Evolutionary conservation across 2,113 vertebrate species (phyloP).

Genomic region (Eurystomus gularis): DNA sequence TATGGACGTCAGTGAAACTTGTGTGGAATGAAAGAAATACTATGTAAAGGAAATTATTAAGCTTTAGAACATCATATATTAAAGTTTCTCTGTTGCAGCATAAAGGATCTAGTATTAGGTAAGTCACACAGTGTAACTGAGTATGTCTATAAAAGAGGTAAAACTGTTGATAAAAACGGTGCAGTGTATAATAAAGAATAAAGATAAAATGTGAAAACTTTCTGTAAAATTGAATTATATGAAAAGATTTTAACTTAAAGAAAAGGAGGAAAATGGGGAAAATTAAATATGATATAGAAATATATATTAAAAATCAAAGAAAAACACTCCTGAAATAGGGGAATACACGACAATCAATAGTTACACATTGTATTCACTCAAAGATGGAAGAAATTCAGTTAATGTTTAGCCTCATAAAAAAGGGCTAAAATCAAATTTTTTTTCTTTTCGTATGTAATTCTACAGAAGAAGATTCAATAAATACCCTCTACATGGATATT

Average conservation of each 20-base stretch:
- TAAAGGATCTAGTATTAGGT: background rate
- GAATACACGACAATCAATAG: background rate
- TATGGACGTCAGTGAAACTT: background rate
- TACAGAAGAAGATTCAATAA: background rate
- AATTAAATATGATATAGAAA: background rate
- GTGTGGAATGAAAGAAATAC: background rate
- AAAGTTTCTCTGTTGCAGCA: background rate
- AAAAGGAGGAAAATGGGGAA: background rate
- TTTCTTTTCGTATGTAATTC: background rate
- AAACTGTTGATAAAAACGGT: slow-evolving; percentile 3
- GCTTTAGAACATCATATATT: background rate
- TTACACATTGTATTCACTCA: background rate
- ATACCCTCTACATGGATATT: background rate
- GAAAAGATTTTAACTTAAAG: background rate
- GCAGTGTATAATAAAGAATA: background rate
- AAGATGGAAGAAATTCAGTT: background rate
- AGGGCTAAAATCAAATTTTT: background rate
- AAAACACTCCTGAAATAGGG: background rate
- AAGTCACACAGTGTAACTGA: background rate
- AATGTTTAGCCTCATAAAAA: background rate
- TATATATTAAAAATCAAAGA: background rate
- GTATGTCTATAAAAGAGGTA: background rate
- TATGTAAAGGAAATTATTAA: background rate
- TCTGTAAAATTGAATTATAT: background rate
- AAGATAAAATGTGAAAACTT: background rate